Evolutionary conservation across 2,888 invertebrate species (phyloP), one percentile per base, ranked within the genome.

Genomic region (Aplocera efformata): DNA sequence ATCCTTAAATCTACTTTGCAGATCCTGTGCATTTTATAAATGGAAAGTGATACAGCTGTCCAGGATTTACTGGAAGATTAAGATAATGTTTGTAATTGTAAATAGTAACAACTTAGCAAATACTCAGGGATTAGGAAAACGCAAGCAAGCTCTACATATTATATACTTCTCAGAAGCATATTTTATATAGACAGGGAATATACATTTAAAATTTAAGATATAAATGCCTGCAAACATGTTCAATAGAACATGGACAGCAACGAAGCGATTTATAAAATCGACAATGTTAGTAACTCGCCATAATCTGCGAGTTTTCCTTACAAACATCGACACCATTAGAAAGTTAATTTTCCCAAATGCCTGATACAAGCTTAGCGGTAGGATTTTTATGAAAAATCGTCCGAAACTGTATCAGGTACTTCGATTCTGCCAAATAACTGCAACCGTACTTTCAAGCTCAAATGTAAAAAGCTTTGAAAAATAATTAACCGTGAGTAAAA

Each of bases 91-190:
- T 9, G 1, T 8, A 24, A 33, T 31, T 10, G 24, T 6, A 6
- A 23, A 23, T 28, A 43, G 11, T 25, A 35, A 17, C 24, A 39
- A 38, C 24, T 36, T 45, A 40, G 36, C 33, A 10, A 24, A 28
- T 42, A 41, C 20, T 31, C 17, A 32, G 17, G 23, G 39, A 48
- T 44, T 46, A 56, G 28, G 46, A 50, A 26, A 39, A 11, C 25
- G 21, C 27, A 35, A 51, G 49, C 47, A 36, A 50, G 51, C 53
- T 72, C 72, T 62, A 48, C 58, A 63, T 68, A 69, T 45, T 48
- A 53, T 61, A 69, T 66, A 56, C 81, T 84, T 84, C 83, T 72
- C 50, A 77, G 83, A 83, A 84, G 82, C 56, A 58, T 58, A 66
- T 61, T n/a, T n/a, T 33, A 23, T 32, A 20, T 27, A 40, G 32